These are phyloP conservation scores for Eulemur mongoz DNA, from an alignment of 2,797 vertebrate species.

Conservation along the genomic window DNA sequence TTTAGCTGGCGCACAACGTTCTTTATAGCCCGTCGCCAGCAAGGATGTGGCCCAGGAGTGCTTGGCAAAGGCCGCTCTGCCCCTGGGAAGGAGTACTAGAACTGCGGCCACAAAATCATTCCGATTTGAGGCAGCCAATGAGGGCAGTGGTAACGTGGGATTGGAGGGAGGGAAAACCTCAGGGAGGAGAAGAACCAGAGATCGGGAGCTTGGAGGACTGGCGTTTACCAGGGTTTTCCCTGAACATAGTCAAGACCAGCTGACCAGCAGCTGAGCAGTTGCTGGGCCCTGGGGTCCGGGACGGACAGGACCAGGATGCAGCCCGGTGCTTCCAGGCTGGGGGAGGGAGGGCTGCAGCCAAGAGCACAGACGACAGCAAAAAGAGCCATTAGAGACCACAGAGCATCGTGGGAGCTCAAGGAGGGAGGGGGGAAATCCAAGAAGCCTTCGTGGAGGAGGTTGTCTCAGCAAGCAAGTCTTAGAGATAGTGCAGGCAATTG, in stretches of 20 bases:
- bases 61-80: not conserved
- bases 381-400: not conserved
- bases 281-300: not conserved
- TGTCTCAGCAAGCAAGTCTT: rapidly evolving
- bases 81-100: slow-evolving; percentile 5
- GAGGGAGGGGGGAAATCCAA: not conserved
- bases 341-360: not conserved
- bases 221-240: not conserved
- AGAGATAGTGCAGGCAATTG: not conserved
- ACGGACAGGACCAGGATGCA: not conserved
- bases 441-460: not conserved
- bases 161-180: not conserved
- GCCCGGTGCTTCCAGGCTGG: not conserved
- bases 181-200: rapidly evolving
- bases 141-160: not conserved
- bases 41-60: slow-evolving; percentile 60
- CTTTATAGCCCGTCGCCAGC: slow-evolving; percentile 19
- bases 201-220: not conserved
- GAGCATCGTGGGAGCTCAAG: not conserved
- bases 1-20: not conserved
- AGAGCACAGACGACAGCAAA: not conserved
- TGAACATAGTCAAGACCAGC: not conserved
- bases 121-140: slow-evolving; percentile 39
- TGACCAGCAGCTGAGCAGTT: not conserved
- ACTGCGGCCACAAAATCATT: not conserved